Percentiles rank a stretch among this genome's conserved stretches.
phyloP scores from a whole-genome alignment of 2,797 vertebrate species.

The Apogon talboti region DNA sequence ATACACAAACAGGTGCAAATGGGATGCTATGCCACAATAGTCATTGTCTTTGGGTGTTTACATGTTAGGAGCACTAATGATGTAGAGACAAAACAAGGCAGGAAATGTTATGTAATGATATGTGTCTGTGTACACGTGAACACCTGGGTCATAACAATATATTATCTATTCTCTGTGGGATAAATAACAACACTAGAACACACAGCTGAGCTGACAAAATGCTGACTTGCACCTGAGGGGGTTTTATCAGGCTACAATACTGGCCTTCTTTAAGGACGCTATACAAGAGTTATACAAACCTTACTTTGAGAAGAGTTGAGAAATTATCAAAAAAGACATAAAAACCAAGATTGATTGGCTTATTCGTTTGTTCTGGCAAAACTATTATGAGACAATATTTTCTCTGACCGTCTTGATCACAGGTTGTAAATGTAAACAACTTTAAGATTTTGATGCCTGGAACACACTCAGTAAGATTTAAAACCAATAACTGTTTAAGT shows the following conservation, averaged over 20 bases:
- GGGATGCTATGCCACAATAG: conserved; percentile 75
- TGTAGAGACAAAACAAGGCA: conserved; percentile 66
- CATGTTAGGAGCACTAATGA: conserved; percentile 58
- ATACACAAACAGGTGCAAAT: conserved; percentile 76
- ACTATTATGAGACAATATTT: too few species aligned
- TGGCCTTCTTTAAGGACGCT: conserved; percentile 3
- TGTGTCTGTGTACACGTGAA: conserved; percentile 53
- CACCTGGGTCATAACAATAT: conserved; percentile 80
- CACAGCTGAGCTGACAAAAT: conserved; percentile 59
- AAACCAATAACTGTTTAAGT: too few species aligned
- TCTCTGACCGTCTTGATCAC: too few species aligned
- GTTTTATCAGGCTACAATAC: not conserved
- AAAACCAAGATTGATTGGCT: not conserved
- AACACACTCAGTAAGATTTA: too few species aligned
- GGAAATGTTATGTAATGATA: conserved; percentile 78
- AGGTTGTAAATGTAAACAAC: too few species aligned
- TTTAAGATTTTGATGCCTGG: too few species aligned
- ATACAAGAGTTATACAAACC: too few species aligned
- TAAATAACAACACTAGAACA: conserved; percentile 51
- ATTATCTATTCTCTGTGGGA: conserved; percentile 46
- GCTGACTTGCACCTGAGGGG: conserved; percentile 32
- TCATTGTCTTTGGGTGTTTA: conserved; percentile 83
- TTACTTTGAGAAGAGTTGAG: too few species aligned
- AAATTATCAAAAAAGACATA: not conserved
- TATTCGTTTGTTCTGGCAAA: too few species aligned